Percentiles rank a stretch among this genome's conserved stretches.
These are phyloP conservation scores for Pampusana beccarii DNA, from an alignment of 2,113 vertebrate genomes.

Conservation along the genomic window DNA sequence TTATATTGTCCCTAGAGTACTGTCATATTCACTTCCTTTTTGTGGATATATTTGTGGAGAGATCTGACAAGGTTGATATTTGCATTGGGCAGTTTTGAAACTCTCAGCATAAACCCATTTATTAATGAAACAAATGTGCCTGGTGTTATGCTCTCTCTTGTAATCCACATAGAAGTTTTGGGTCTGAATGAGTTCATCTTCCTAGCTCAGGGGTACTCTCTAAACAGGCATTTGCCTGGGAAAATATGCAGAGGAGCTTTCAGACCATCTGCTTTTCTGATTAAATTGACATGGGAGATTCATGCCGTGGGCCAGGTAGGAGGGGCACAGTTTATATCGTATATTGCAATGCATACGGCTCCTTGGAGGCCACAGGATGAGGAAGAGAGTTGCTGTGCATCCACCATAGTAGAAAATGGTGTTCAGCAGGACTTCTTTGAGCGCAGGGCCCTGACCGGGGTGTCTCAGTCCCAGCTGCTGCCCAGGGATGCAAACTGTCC, in stretches of 20 bases:
- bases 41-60: background rate
- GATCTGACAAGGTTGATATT: background rate
- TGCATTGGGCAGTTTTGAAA: background rate
- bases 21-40: background rate
- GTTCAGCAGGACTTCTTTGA: background rate
- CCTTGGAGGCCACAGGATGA: background rate
- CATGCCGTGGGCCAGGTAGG: background rate
- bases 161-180: background rate
- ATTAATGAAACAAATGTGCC: background rate
- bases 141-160: background rate
- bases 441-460: background rate
- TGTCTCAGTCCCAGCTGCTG: background rate
- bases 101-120: background rate
- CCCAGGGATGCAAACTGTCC: too few relatives aligned
- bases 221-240: background rate
- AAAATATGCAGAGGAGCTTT: background rate
- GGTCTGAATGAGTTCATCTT: background rate
- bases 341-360: rapidly evolving
- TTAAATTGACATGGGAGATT: rapidly evolving
- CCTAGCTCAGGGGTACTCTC: background rate
- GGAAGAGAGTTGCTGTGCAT: background rate
- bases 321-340: background rate
- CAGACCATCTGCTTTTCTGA: background rate
- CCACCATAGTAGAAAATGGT: background rate
- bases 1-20: background rate